Evolutionary conservation across 2,797 vertebrate genomes (phyloP), one percentile per base, ranked within the genome.

Genomic region (Hypotaenidia okinawae): DNA sequence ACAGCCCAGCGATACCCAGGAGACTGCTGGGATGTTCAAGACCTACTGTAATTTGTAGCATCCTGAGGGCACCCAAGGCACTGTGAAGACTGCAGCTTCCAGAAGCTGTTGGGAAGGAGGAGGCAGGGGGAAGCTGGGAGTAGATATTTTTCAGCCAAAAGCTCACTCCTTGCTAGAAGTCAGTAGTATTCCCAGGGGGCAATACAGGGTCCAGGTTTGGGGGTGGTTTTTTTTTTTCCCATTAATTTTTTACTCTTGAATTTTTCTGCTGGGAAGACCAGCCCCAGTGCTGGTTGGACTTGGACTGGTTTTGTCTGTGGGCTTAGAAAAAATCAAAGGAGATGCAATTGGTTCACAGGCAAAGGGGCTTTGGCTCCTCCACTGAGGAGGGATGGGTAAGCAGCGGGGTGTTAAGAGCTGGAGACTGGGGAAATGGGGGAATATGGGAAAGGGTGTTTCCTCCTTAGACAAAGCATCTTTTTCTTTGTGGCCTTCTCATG

Each of bases 11-110:
- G 2, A 47, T 17, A 33, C n/a, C n/a, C 52, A 3, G 45, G 73
- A 1, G 6, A 28, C 47, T 21, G 32, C 55, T 0, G 0, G 55
- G 69, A 84, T 25, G 55, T 52, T 47, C 0, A 0, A 62, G 57
- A 58, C 6, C 30, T 3, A 0, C 61, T 4, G 0, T 57, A 51
- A 27, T n/a, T 58, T 10, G 0, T 11, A 64, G 76, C 64, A 75
- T 51, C 52, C 15, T 8, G 5, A 58, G 66, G 59, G 64, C 70
- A 61, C 23, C 1, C 1, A 23, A 23, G 41, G 32, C 16, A 1
- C 17, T 3, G 1, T 28, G 35, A 41, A 59, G 67, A 32, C 55
- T 33, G 45, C 17, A 37, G 10, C 67, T 78, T 72, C 52, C 66
- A 64, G 58, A 69, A 84, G 23, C 51, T 54, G 45, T 12, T 84